Percentiles rank a stretch among this genome's conserved stretches.
phyloP scores from a whole-genome alignment of 2,113 vertebrate species.

The Chiloscyllium plagiosum region DNA sequence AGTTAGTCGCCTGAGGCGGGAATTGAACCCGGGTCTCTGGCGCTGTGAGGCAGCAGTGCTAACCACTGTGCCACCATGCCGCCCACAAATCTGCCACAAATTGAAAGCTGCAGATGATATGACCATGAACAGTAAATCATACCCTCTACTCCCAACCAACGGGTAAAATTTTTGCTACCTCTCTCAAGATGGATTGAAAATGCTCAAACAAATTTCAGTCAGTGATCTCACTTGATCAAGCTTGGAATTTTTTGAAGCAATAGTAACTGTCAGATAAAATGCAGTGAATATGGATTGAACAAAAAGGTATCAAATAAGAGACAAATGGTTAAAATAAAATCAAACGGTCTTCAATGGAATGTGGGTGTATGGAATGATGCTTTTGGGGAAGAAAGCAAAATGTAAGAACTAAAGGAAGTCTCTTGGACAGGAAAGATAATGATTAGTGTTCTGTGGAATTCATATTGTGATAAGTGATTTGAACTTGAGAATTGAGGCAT shows the following conservation, averaged over 20 bases:
- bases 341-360: not conserved
- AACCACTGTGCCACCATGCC: too few species aligned
- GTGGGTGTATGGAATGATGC: not conserved
- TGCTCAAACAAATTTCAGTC: not conserved
- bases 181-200: not conserved
- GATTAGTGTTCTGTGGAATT: not conserved
- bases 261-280: not conserved
- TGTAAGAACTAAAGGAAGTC: not conserved
- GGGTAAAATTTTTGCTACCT: too few species aligned
- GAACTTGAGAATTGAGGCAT: not conserved
- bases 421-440: not conserved
- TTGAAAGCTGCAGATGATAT: too few species aligned
- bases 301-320: not conserved
- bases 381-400: not conserved
- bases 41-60: too few species aligned
- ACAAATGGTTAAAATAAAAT: not conserved
- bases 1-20: too few species aligned
- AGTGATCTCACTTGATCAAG: not conserved
- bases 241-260: not conserved
- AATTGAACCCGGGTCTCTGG: too few species aligned
- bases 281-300: not conserved
- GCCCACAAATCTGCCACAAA: too few species aligned
- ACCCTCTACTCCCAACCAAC: too few species aligned
- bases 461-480: not conserved
- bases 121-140: too few species aligned